Percentiles rank a stretch among this genome's conserved stretches.
Evolutionary conservation across 2,888 invertebrate genomes (phyloP).

Genomic region (Epirrhoe alternata): DNA sequence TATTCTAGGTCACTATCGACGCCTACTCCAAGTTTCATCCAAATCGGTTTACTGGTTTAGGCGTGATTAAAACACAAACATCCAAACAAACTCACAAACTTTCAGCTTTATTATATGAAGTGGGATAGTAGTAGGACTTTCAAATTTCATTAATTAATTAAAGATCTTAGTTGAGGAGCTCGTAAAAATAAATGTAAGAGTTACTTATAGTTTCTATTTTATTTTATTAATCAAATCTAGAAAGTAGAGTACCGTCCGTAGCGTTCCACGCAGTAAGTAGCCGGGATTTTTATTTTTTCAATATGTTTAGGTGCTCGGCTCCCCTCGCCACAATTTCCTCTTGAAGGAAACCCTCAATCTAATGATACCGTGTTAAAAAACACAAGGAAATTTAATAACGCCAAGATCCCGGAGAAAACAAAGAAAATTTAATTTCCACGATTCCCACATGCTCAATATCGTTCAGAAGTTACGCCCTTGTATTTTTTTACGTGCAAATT

Average conservation of each 20-base stretch:
- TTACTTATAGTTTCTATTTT: too few relatives aligned
- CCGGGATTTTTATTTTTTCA: constrained; percentile 84
- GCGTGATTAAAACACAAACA: too few relatives aligned
- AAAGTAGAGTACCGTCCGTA: constrained; percentile 62
- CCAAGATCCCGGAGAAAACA: constrained; percentile 77
- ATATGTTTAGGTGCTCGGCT: constrained; percentile 81
- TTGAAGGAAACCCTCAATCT: constrained; percentile 85
- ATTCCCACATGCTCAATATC: constrained; percentile 84
- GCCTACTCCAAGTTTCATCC: too few relatives aligned
- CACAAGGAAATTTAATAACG: constrained; percentile 86
- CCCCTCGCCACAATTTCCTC: constrained; percentile 85
- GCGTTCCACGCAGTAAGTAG: constrained; percentile 67
- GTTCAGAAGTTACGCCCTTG: constrained; percentile 72
- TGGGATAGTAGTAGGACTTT: too few relatives aligned
- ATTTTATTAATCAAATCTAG: not conserved
- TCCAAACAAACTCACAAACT: too few relatives aligned
- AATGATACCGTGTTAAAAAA: constrained; percentile 86
- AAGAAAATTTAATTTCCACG: constrained; percentile 84
- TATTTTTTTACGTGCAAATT: constrained; percentile 63
- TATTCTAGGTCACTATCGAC: too few relatives aligned
- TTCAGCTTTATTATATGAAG: too few relatives aligned
- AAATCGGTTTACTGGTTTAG: too few relatives aligned
- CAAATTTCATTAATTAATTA: too few relatives aligned
- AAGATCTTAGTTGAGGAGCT: too few relatives aligned
- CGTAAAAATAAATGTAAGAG: too few relatives aligned